Evolutionary conservation across 2,888 invertebrate species (phyloP), one percentile per base, ranked within the genome.

Genomic region (Trilocha varians): DNA sequence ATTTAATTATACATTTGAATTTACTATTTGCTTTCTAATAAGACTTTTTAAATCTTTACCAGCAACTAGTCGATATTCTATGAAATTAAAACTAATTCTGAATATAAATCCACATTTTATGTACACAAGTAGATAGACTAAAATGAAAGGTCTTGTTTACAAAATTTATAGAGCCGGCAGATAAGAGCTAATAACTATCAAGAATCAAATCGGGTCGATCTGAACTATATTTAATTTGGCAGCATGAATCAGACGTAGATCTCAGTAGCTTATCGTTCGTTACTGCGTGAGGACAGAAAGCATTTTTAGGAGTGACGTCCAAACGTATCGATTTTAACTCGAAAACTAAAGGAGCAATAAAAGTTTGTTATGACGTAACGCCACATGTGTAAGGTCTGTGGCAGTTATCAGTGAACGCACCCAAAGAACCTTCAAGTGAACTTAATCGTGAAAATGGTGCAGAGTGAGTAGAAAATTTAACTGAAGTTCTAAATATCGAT

Each of bases 181-280:
- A 2, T 11, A 11, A 25, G 2, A 25, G 25, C 11, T 25, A 25
- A 25, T 25, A 25, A 36, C 33, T 40, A 40, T 43, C 36, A 32
- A 48, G 57, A 59, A 67, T 63, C 55, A 58, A 57, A 61, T 59
- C 34, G 53, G 56, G 57, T 60, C 59, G 57, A 62, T 37, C 16
- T 18, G 33, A 32, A 70, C 66, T 66, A 65, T 68, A 73, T 71
- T 82, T 78, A 79, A 79, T 76, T 73, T 77, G 70, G 60, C 63
- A 65, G 64, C 65, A 69, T 65, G 64, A 65, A 65, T 60, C 51
- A 53, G 57, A 75, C 80, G 80, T 78, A 77, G 68, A 57, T 50
- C 62, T 74, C 78, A 83, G 84, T 83, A 70, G 78, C 71, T 61
- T 62, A 66, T 68, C 70, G 66, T 65, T 65, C 77, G 74, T 71